phyloP scores from a whole-genome alignment of 2,113 vertebrate species.

The Passerina amoena region DNA sequence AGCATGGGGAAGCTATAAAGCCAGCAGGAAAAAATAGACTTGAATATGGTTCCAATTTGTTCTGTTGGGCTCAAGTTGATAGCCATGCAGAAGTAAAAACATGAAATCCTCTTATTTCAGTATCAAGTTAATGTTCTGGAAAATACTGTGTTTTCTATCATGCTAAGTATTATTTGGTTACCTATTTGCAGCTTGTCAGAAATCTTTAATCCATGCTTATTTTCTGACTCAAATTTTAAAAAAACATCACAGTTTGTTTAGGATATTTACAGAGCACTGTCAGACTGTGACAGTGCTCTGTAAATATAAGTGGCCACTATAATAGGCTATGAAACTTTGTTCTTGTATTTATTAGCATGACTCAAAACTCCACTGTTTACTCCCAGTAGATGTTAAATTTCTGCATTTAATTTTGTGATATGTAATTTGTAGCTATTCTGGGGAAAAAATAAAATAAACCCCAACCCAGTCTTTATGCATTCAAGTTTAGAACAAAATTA shows the following conservation, averaged over 20 bases:
- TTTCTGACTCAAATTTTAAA: background rate
- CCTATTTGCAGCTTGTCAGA: background rate
- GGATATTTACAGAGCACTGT: background rate
- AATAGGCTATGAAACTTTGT: background rate
- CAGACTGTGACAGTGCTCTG: background rate
- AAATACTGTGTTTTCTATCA: background rate
- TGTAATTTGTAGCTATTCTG: background rate
- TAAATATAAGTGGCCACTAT: background rate
- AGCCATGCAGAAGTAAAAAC: conserved; percentile 29
- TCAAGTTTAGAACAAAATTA: background rate
- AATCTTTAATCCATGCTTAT: background rate
- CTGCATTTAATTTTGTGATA: background rate
- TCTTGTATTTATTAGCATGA: background rate
- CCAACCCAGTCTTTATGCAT: background rate
- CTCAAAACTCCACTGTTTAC: background rate
- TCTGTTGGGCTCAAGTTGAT: conserved; percentile 58
- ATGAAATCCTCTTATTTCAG: conserved; percentile 14
- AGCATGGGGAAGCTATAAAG: conserved; percentile 53
- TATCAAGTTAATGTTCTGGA: background rate
- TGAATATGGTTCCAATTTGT: conserved; percentile 67
- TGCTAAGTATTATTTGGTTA: background rate
- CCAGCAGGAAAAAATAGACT: conserved; percentile 60
- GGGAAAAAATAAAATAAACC: background rate
- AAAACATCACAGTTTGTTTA: background rate
- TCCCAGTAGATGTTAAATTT: background rate